These are phyloP conservation scores for Anarsia innoxiella DNA, from an alignment of 2,888 invertebrate species.

Conservation along the genomic window DNA sequence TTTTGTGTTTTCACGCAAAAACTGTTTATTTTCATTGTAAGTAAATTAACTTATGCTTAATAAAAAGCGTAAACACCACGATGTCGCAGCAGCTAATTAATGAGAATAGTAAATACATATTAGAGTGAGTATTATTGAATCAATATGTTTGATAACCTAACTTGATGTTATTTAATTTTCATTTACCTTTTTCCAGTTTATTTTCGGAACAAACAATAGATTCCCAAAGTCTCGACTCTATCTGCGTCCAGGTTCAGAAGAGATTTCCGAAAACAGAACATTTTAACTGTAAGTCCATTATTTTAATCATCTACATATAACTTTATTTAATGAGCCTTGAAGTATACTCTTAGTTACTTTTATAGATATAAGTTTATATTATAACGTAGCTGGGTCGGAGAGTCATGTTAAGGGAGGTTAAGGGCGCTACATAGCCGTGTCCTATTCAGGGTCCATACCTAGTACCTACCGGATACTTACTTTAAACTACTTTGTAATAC, in stretches of 20 bases:
- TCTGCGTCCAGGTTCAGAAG: constrained; percentile 85
- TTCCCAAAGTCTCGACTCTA: constrained; percentile 82
- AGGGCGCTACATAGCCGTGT: too few species aligned
- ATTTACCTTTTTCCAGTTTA: constrained; percentile 66
- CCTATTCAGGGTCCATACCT: too few species aligned
- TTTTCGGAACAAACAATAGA: constrained; percentile 84
- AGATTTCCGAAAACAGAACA: constrained; percentile 85
- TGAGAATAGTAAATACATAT: constrained; percentile 67
- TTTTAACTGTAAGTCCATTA: constrained; percentile 82
- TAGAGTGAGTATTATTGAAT: constrained; percentile 50
- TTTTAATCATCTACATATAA: too few species aligned
- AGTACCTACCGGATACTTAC: too few species aligned
- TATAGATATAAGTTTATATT: too few species aligned
- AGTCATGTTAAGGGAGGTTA: too few species aligned
- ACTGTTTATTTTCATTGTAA: constrained; percentile 1
- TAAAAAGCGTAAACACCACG: constrained; percentile 11
- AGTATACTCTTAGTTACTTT: too few species aligned
- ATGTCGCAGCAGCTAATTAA: constrained; percentile 62
- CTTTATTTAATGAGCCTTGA: too few species aligned
- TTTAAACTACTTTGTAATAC: too few species aligned
- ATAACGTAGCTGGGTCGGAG: too few species aligned
- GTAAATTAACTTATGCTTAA: neutral
- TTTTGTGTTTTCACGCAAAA: neutral
- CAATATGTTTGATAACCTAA: constrained; percentile 9
- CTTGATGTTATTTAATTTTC: too few species aligned